Base-by-base conservation (phyloP, 2,797 vertebrate genomes). In the Anguilla obscura region DNA sequence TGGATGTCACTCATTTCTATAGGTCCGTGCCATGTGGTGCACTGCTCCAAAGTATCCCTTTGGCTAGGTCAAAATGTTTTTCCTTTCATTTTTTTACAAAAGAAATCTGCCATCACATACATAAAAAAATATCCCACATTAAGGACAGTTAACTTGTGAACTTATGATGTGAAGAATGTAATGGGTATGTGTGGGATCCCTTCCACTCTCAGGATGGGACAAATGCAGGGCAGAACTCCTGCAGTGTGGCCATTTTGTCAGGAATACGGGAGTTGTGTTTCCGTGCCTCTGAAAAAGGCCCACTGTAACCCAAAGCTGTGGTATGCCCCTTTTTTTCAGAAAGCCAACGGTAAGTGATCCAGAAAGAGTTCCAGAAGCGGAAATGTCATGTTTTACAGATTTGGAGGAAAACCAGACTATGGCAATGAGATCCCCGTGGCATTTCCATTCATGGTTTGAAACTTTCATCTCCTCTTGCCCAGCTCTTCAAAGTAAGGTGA, bases 241-340 rank as follows among this genome's bases (percentile, higher is more conserved):
- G 18, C 79, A 9, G 21, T 82, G 45, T 4, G 45, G 45, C 89
- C 76, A 87, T 86, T 63, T 88, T 71, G 87, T 91, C 60, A 79
- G 33, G 87, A 89, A 71, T 56, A 88, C 12, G 80, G 82, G 24
- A 89, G 71, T 87, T 89, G 88, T 84, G 69, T 90, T 90, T 83
- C 80, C 86, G 86, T 87, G 45, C 84, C 66, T 66, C 84, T 9
- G 88, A 90, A 92, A 92, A 93, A 92, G 89, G 84, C 71, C 66
- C 86, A 58, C 66, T 33, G 86, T 89, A 91, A 89, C 71, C 16
- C 74, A 90, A 92, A 90, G 89, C 90, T 63, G 24, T 63, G 58
- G 80, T 48, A 83, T 88, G 86, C 1, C 66, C 54, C 74, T 79
- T 89, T 86, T 74, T 74, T 89, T 45, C 0, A 45, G 82, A 83